A percentile compares a stretch with the other conserved stretches of the same genome.
These are phyloP conservation scores for Sebastes jordani DNA, from an alignment of 2,797 vertebrate genomes.

Conservation along the genomic window DNA sequence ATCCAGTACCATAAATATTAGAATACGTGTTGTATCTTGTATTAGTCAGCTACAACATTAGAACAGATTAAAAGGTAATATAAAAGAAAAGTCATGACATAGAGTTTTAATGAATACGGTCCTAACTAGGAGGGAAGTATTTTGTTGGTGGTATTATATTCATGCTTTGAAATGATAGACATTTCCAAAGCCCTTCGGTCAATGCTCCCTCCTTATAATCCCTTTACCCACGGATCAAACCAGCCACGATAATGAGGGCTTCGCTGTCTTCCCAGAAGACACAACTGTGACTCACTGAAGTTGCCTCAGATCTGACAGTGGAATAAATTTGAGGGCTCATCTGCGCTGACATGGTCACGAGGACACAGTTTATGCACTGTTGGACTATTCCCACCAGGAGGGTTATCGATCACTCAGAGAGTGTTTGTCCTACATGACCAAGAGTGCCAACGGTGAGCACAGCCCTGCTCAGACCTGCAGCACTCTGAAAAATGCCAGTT, in stretches of 20 bases:
- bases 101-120: background rate
- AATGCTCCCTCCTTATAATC: too few species aligned
- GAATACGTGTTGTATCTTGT: background rate
- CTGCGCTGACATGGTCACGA: too few species aligned
- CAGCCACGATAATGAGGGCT: background rate
- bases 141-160: too few species aligned
- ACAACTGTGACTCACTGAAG: background rate
- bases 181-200: background rate
- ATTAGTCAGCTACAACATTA: background rate
- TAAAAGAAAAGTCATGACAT: too few species aligned
- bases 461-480: background rate
- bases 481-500: background rate
- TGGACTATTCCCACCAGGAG: background rate
- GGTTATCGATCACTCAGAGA: background rate
- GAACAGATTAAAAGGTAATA: background rate
- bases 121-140: background rate
- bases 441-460: background rate
- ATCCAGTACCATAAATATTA: too few species aligned
- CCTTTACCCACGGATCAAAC: background rate
- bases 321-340: background rate
- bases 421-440: too few species aligned
- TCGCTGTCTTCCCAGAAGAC: background rate
- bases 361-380: background rate
- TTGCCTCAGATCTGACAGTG: background rate
- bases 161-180: background rate